phyloP scores from a whole-genome alignment of 1,140 invertebrate genomes.

The Leguminivora glycinivorella region DNA sequence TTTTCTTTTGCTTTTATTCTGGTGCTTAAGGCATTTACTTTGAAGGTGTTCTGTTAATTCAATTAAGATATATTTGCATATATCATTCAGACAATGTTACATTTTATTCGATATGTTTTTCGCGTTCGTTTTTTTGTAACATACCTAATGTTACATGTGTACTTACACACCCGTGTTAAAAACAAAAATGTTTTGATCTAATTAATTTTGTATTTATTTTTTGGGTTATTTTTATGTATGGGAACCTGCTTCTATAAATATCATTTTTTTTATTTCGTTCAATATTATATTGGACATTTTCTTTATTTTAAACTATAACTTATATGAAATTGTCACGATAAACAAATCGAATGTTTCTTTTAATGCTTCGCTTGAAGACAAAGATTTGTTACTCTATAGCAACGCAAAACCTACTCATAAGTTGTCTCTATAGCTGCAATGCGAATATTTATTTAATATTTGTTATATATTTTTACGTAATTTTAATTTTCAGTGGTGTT shows the following conservation, averaged over 20 bases:
- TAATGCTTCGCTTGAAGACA: not conserved
- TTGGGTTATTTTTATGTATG: too few species aligned
- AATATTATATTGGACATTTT: too few species aligned
- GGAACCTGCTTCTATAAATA: too few species aligned
- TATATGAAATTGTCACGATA: not conserved
- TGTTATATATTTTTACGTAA: not conserved
- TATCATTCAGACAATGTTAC: not conserved
- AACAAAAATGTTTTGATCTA: too few species aligned
- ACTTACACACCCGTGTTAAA: too few species aligned
- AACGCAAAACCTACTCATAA: not conserved
- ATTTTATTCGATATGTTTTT: not conserved
- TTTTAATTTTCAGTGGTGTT: not conserved
- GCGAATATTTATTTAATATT: not conserved
- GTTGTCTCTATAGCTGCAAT: not conserved
- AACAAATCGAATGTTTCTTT: not conserved
- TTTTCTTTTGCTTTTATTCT: not conserved
- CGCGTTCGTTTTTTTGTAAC: not conserved
- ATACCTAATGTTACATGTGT: too few species aligned
- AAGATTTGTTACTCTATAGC: not conserved
- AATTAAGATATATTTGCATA: not conserved
- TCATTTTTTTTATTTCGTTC: too few species aligned
- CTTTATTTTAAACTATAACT: too few species aligned
- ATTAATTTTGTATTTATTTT: too few species aligned
- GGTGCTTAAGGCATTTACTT: constrained; percentile 1
- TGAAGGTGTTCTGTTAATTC: constrained; percentile 3